Percentiles rank a stretch among this genome's conserved stretches.
phyloP scores from a whole-genome alignment of 2,888 invertebrate species.

The Willowsia nigromaculata region DNA sequence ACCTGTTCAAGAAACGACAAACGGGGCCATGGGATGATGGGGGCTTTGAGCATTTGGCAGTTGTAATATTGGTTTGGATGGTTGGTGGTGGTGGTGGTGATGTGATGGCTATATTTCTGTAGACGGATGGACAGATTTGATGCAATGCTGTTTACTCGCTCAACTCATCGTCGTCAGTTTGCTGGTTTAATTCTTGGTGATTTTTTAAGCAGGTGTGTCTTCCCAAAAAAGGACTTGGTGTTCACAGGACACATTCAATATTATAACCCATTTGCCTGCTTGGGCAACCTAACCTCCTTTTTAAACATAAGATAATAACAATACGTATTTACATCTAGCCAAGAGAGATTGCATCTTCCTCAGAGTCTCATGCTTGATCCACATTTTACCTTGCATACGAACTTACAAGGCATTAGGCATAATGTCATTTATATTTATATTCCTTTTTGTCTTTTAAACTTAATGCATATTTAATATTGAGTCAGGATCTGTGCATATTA shows the following conservation, averaged over 20 bases:
- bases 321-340: neutral
- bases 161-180: too few relatives aligned
- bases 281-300: constrained; percentile 20
- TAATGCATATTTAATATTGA: neutral
- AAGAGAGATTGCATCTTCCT: neutral
- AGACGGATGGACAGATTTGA: neutral
- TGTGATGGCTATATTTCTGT: neutral
- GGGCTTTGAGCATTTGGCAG: neutral
- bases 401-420: too few relatives aligned
- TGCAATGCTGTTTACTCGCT: neutral
- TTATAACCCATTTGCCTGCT: constrained; percentile 21
- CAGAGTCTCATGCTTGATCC: neutral
- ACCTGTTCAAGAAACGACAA: constrained; percentile 3
- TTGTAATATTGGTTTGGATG: too few relatives aligned
- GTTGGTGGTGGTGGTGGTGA: too few relatives aligned
- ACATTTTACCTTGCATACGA: neutral
- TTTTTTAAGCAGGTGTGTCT: constrained; percentile 66
- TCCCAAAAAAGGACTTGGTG: constrained; percentile 61
- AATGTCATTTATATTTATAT: neutral
- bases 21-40: neutral
- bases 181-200: constrained; percentile 31
- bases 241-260: constrained; percentile 4
- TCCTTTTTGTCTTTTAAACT: neutral
- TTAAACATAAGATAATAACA: neutral
- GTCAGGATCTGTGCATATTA: neutral